phyloP scores from a whole-genome alignment of 2,113 vertebrate genomes.

The Serilophus lunatus region DNA sequence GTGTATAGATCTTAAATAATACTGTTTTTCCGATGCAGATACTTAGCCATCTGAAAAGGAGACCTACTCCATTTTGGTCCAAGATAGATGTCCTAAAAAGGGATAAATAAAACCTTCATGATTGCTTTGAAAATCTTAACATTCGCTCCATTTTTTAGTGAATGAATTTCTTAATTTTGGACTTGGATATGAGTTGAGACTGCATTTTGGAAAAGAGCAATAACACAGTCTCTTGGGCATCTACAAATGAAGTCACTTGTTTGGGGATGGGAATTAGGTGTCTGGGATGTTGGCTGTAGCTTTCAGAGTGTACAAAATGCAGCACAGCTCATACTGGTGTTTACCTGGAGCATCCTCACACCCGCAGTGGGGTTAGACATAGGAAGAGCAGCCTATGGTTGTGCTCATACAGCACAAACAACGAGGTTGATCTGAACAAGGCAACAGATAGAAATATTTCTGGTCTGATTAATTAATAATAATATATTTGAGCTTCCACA shows the following conservation, averaged over 20 bases:
- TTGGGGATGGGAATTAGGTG: not conserved
- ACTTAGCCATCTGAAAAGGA: not conserved
- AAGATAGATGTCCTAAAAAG: not conserved
- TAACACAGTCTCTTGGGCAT: not conserved
- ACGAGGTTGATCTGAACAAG: not conserved
- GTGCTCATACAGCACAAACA: not conserved
- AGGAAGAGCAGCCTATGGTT: not conserved
- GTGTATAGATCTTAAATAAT: not conserved
- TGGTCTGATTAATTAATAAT: constrained; percentile 13
- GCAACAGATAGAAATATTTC: not conserved
- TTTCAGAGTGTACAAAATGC: not conserved
- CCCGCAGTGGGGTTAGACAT: not conserved
- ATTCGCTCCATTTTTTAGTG: not conserved
- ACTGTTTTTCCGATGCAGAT: not conserved
- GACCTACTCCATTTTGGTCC: not conserved
- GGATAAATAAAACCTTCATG: not conserved
- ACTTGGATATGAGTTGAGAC: not conserved
- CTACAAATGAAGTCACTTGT: not conserved
- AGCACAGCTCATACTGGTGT: not conserved
- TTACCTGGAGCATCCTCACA: not conserved
- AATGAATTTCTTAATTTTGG: not conserved
- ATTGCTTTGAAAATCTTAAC: not conserved
- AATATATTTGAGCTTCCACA: not conserved
- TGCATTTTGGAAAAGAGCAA: not conserved
- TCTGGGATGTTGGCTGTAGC: not conserved